Conservation (phyloP, 2,113 vertebrate species). For the Anthoscopus minutus region DNA sequence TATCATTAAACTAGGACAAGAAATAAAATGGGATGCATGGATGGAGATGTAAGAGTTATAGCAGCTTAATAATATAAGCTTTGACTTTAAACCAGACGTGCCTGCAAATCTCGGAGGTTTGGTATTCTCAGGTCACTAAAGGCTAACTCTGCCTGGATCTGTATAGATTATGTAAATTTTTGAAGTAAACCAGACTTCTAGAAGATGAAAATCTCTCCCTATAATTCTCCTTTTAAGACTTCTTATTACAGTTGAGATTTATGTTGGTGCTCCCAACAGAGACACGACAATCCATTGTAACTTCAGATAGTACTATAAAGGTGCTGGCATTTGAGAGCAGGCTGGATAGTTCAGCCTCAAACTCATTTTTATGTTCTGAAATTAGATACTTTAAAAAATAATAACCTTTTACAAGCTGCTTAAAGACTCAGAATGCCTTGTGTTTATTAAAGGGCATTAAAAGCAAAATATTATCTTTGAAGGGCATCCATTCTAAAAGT, state of each 20-base stretch:
- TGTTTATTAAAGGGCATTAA: constrained; percentile 35
- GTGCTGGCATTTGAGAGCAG: constrained; percentile 21
- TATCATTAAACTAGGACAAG: not conserved
- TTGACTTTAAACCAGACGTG: not conserved
- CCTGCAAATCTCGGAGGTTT: not conserved
- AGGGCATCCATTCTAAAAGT: constrained; percentile 26
- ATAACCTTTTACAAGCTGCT: constrained; percentile 39
- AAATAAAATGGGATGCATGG: not conserved
- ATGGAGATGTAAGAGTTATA: not conserved
- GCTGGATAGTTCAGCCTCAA: not conserved
- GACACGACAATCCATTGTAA: constrained; percentile 16
- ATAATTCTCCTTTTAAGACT: constrained; percentile 39
- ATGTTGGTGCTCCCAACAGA: constrained; percentile 11
- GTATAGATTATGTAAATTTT: constrained; percentile 46
- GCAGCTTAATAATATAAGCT: not conserved
- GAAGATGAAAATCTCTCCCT: constrained; percentile 38
- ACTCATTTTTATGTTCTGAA: constrained; percentile 34
- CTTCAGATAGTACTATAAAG: constrained; percentile 14
- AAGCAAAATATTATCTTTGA: constrained; percentile 35
- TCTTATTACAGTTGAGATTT: not conserved
- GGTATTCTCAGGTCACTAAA: constrained; percentile 17
- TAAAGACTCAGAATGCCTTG: constrained; percentile 5
- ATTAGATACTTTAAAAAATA: constrained; percentile 13
- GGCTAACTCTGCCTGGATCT: constrained; percentile 10
- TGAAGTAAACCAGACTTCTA: constrained; percentile 39